Base-by-base conservation (phyloP, 2,113 vertebrate genomes). In the Triplophysa dalaica region DNA sequence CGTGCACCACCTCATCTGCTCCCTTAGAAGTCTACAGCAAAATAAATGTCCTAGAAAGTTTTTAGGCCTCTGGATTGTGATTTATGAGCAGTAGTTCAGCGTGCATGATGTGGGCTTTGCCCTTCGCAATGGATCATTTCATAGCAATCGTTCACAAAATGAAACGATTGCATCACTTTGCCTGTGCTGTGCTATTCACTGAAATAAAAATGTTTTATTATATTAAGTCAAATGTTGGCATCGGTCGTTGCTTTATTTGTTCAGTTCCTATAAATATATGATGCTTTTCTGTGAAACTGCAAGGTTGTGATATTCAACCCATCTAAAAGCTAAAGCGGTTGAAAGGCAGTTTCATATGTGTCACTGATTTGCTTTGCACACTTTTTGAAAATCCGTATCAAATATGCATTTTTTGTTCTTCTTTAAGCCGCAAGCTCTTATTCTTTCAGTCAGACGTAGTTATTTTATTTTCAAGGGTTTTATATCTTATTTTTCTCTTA, bases 91-190 rank as follows among this genome's bases (percentile, higher is more conserved):
- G 8, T 11, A 64, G 43, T 54, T 65, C 24, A 65, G 16, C 21
- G 74, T 65, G 60, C 61, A 29, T 4, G 73, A 64, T 52, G 58
- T 62, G 60, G 60, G n/a, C 74, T 19, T 24, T 77, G 74, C 62
- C 61, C 61, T 77, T 77, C 24, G 74, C 74, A 65, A 65, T 77
- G 74, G 74, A 77, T 77, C 74, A 65, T 77, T 65, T 77, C 74
- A 77, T 65, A 65, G 74, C 61, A 65, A 65, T 77, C 74, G 65
- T 77, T 77, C 45, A 54, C 74, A 77, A 77, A 38, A 77, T 65
- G 45, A 45, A 75, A 62, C 38, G 12, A 61, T 75, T 75, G 41
- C 74, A 65, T 77, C 74, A 52, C 74, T 52, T 63, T 54, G 26
- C 62, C n/a, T 10, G 3, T 65, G 41, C 45, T 76, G 8, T 52